A percentile compares a stretch with the other conserved stretches of the same genome.
Conservation (phyloP, 1,140 invertebrate genomes). For the Samia ricini region DNA sequence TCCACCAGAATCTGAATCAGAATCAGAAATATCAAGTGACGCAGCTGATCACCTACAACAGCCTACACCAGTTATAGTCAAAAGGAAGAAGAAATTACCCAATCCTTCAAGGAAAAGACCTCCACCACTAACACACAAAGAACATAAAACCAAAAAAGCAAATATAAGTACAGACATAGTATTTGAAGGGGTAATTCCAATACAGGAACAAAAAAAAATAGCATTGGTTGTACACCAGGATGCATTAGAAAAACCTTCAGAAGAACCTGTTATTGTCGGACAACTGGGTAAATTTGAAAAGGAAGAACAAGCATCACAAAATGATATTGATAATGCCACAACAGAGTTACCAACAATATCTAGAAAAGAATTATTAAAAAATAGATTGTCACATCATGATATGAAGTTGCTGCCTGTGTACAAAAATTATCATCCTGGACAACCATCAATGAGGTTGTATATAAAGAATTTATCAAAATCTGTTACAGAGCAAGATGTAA, state of each 20-base stretch:
- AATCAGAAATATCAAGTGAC: constrained; percentile 90
- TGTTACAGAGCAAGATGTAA: constrained; percentile 86
- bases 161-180: constrained; percentile 79
- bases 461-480: constrained; percentile 95
- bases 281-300: constrained; percentile 66
- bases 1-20: constrained; percentile 75
- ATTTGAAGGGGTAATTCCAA: constrained; percentile 79
- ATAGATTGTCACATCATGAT: constrained; percentile 86
- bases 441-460: constrained; percentile 90
- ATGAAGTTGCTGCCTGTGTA: constrained; percentile 89
- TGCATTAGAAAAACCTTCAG: constrained; percentile 48
- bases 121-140: constrained; percentile 20
- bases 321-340: constrained; percentile 31
- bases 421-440: constrained; percentile 91
- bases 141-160: constrained; percentile 63
- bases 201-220: constrained; percentile 80
- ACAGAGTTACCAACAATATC: constrained; percentile 79
- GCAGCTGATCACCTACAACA: constrained; percentile 57
- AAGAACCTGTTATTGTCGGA: constrained; percentile 53
- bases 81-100: constrained; percentile 79
- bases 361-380: constrained; percentile 82
- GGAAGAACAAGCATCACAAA: constrained; percentile 41
- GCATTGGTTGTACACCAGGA: constrained; percentile 79
- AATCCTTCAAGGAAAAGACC: constrained; percentile 80
- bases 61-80: constrained; percentile 74